phyloP scores from a whole-genome alignment of 2,888 invertebrate species.

The Drosophila kambysellisi region DNA sequence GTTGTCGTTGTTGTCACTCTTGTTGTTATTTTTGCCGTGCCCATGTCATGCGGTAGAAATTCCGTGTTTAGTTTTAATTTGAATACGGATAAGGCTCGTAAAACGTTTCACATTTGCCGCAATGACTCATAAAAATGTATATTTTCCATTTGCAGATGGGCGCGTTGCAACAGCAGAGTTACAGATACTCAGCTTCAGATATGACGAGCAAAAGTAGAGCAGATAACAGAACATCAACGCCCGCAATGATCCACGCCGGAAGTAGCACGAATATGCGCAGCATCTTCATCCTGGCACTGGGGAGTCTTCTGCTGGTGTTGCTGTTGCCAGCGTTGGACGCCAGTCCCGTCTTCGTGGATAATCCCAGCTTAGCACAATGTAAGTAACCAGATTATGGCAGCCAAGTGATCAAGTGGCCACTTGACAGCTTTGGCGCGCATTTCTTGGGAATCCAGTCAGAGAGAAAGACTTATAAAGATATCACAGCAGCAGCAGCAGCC shows the following conservation, averaged over 20 bases:
- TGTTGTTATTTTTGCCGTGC: constrained; percentile 55
- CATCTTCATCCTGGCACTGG: constrained; percentile 55
- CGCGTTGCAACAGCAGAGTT: constrained; percentile 55
- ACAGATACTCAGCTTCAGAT: constrained; percentile 49
- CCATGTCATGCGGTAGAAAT: constrained; percentile 57
- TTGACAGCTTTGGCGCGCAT: constrained; percentile 45
- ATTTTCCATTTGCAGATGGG: constrained; percentile 77
- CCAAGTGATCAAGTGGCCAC: constrained; percentile 23
- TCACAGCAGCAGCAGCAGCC: constrained; percentile 21
- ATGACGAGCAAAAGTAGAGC: constrained; percentile 44
- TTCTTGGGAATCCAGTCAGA: constrained; percentile 40
- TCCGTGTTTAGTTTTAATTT: constrained; percentile 59
- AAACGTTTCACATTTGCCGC: constrained; percentile 68
- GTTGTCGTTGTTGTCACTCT: constrained; percentile 15
- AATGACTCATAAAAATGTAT: constrained; percentile 57
- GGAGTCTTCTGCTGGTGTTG: constrained; percentile 63
- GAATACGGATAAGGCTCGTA: constrained; percentile 54
- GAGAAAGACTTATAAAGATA: constrained; percentile 45
- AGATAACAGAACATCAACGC: constrained; percentile 18
- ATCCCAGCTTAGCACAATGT: constrained; percentile 85
- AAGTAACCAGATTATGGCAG: constrained; percentile 72
- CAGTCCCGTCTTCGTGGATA: constrained; percentile 85
- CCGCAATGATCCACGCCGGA: constrained; percentile 28
- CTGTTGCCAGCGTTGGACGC: constrained; percentile 56
- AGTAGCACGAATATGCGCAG: constrained; percentile 33